Evolutionary conservation across 2,888 invertebrate species (phyloP).

Genomic region (Hypomecis atomaria): DNA sequence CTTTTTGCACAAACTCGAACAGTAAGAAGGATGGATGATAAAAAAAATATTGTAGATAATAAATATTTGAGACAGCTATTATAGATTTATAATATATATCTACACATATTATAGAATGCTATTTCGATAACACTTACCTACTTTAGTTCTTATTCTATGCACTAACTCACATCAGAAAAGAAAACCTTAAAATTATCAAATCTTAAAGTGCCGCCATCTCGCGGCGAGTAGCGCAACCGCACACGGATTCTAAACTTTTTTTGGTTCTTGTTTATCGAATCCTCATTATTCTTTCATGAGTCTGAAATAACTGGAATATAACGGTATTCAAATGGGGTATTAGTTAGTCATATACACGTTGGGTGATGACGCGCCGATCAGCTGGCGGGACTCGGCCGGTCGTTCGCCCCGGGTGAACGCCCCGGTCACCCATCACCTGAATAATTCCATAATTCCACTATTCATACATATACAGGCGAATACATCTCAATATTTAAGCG

Average conservation of each 20-base stretch:
- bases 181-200: too few species aligned
- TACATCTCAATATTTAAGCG: constrained; percentile 74
- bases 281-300: constrained; percentile 7
- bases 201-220: constrained; percentile 50
- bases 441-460: constrained; percentile 75
- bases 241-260: not conserved
- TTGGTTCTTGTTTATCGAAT: constrained; percentile 12
- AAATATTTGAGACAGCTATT: too few species aligned
- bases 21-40: too few species aligned
- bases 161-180: too few species aligned
- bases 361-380: constrained; percentile 64
- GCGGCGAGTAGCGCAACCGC: constrained; percentile 45
- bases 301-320: constrained; percentile 44
- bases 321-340: constrained; percentile 58
- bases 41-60: too few species aligned
- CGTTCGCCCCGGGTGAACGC: constrained; percentile 78
- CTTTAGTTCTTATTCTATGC: too few species aligned
- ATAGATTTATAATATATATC: too few species aligned
- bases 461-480: constrained; percentile 76
- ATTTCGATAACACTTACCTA: too few species aligned
- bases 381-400: constrained; percentile 80
- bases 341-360: constrained; percentile 58
- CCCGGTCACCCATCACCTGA: constrained; percentile 71
- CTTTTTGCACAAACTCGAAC: too few species aligned
- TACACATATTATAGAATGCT: too few species aligned